Conservation (phyloP, 2,113 vertebrate species). For the Motacilla alba region DNA sequence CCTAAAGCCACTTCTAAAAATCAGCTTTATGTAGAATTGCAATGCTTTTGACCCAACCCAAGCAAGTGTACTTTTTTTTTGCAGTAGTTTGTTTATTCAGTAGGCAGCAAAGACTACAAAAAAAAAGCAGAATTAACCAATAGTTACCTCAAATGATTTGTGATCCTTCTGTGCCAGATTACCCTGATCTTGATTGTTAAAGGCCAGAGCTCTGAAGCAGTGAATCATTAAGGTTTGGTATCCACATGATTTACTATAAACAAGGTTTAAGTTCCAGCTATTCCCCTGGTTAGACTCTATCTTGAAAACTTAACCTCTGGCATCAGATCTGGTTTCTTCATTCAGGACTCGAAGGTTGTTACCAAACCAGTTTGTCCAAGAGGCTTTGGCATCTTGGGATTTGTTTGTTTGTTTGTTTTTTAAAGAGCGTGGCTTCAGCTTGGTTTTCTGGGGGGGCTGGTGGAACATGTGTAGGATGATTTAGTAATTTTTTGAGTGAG, state of each 20-base stretch:
- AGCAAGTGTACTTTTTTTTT: neutral
- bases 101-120: neutral
- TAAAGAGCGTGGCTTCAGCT: neutral
- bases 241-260: conserved; percentile 39
- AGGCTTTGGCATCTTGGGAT: neutral
- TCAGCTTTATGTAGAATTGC: neutral
- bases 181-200: neutral
- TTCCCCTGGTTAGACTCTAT: neutral
- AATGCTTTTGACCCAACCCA: neutral
- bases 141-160: neutral
- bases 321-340: neutral
- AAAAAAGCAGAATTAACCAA: neutral
- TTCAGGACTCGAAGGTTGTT: neutral
- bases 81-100: neutral
- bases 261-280: conserved; percentile 4
- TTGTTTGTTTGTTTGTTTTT: neutral
- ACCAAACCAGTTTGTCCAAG: conserved; percentile 15
- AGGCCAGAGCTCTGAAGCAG: neutral
- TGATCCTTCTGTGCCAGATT: neutral
- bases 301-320: neutral
- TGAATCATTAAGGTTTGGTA: neutral
- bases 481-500: neutral
- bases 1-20: neutral
- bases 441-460: neutral
- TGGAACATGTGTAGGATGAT: neutral